A percentile compares a stretch with the other conserved stretches of the same genome.
These are phyloP conservation scores for Origma solitaria DNA, from an alignment of 2,113 vertebrate species.

Conservation along the genomic window DNA sequence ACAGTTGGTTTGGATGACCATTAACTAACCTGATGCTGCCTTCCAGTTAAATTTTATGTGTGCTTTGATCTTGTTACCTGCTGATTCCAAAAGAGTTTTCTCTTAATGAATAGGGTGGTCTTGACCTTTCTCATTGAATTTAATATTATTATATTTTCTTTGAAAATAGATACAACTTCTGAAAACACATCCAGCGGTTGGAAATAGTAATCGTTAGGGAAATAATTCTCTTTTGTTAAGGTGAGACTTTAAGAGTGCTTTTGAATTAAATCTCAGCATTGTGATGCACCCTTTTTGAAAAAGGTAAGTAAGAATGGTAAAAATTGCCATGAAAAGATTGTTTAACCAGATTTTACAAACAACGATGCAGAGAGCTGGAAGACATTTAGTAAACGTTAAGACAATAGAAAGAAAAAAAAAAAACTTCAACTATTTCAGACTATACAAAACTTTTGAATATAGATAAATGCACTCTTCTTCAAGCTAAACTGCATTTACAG, in stretches of 20 bases:
- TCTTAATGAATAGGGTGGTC: neutral
- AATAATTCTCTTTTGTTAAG: neutral
- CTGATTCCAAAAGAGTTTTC: neutral
- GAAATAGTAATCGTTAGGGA: neutral
- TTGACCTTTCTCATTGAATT: neutral
- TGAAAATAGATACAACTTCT: neutral
- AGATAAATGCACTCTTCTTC: neutral
- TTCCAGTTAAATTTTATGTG: neutral
- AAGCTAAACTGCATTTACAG: neutral
- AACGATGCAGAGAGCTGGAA: neutral
- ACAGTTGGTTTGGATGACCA: neutral
- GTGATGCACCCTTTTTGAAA: neutral
- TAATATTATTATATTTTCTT: neutral
- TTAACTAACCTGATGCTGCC: neutral
- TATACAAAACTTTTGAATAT: neutral
- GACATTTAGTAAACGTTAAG: conserved; percentile 4
- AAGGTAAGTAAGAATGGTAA: neutral
- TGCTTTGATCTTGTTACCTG: neutral
- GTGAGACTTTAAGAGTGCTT: neutral
- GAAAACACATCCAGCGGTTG: neutral
- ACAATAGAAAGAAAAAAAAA: neutral
- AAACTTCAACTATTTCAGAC: neutral
- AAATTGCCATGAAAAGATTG: neutral
- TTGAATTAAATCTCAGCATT: neutral
- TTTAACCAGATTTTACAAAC: conserved; percentile 1